Evolutionary conservation across 2,797 vertebrate genomes (phyloP).

Genomic region (Pantherophis vulpinus): DNA sequence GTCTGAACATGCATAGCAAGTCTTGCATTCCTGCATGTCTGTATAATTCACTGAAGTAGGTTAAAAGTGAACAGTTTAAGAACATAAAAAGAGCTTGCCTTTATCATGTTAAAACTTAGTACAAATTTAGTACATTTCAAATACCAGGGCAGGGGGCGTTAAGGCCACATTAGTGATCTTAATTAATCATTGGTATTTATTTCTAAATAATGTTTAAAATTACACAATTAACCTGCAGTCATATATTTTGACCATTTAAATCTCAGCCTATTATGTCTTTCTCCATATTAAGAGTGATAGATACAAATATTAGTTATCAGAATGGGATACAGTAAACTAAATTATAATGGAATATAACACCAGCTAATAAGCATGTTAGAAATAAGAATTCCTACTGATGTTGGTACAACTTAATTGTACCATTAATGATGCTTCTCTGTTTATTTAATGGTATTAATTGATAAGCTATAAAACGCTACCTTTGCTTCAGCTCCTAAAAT

Average conservation of each 20-base stretch:
- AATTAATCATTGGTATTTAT: neutral
- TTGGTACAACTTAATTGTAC: neutral
- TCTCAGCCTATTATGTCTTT: neutral
- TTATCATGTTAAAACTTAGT: slow-evolving; percentile 23
- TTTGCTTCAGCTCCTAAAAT: neutral
- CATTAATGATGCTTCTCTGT: neutral
- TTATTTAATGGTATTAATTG: neutral
- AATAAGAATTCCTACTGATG: neutral
- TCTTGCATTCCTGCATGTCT: slow-evolving; percentile 13
- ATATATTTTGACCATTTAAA: neutral
- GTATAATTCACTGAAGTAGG: slow-evolving; percentile 35
- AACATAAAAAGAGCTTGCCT: slow-evolving; percentile 4
- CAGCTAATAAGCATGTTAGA: neutral
- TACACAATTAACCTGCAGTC: neutral
- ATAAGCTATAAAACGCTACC: neutral
- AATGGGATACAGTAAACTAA: neutral
- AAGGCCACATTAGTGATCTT: neutral
- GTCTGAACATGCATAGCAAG: slow-evolving; percentile 29
- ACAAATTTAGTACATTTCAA: slow-evolving; percentile 23
- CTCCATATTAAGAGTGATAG: neutral
- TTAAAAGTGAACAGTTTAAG: neutral
- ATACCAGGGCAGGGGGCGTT: neutral
- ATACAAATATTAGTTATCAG: neutral
- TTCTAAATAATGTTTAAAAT: neutral
- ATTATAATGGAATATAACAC: neutral